Evolutionary conservation across 2,888 invertebrate genomes (phyloP).

Genomic region (Agapostemon virescens): DNA sequence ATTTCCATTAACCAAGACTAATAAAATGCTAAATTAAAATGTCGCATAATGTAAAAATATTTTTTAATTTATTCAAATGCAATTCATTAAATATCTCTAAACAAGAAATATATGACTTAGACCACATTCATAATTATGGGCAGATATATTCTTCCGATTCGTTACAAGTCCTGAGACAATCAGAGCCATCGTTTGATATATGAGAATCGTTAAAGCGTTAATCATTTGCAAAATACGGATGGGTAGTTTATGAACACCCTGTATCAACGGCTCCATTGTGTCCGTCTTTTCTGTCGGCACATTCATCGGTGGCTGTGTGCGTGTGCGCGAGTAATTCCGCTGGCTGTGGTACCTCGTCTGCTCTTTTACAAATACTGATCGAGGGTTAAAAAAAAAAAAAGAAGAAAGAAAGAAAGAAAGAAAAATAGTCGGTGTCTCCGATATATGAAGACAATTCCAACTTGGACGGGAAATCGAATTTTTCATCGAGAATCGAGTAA

Average conservation of each 20-base stretch:
- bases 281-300: constrained; percentile 8
- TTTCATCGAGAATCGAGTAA: constrained; percentile 34
- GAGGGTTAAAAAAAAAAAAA: constrained; percentile 5
- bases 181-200: background rate
- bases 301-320: background rate
- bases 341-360: constrained; percentile 28
- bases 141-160: too few species aligned
- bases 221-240: background rate
- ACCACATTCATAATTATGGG: too few species aligned
- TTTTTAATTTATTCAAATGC: too few species aligned
- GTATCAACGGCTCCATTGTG: background rate
- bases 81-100: too few species aligned
- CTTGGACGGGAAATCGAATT: constrained; percentile 29
- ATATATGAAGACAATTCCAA: constrained; percentile 33
- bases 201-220: background rate
- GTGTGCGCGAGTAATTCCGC: constrained; percentile 30
- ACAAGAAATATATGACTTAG: too few species aligned
- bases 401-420: background rate
- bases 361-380: constrained; percentile 50
- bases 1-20: too few species aligned
- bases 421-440: constrained; percentile 35
- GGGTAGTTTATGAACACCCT: background rate
- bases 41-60: too few species aligned
- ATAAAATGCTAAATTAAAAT: too few species aligned
- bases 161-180: background rate